Percentiles rank a stretch among this genome's conserved stretches.
Conservation (phyloP, 2,113 vertebrate genomes). For the Tyto alba region DNA sequence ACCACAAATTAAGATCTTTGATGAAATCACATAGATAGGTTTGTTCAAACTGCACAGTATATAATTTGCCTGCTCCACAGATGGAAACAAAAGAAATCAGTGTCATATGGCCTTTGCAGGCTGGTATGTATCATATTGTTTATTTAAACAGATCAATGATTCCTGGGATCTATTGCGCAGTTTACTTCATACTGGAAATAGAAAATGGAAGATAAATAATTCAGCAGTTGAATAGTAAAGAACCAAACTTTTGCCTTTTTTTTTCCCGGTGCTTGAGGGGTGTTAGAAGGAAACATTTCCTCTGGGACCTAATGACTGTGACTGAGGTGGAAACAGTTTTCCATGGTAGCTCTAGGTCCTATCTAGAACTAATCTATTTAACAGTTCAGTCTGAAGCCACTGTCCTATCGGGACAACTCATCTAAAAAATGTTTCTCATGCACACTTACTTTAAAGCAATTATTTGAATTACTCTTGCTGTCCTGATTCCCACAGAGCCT, state of each 20-base stretch:
- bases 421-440: not conserved
- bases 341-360: not conserved
- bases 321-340: not conserved
- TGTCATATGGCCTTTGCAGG: not conserved
- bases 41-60: not conserved
- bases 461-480: not conserved
- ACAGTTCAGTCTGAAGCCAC: not conserved
- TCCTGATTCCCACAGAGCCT: not conserved
- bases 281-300: not conserved
- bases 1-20: not conserved
- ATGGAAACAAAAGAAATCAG: not conserved
- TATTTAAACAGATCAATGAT: not conserved
- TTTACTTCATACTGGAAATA: not conserved
- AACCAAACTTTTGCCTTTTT: not conserved
- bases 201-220: not conserved
- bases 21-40: not conserved
- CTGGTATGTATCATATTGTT: not conserved
- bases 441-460: not conserved
- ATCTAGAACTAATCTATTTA: not conserved
- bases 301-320: not conserved
- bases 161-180: not conserved
- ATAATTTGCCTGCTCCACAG: conserved; percentile 9
- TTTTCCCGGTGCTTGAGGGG: not conserved
- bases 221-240: not conserved
- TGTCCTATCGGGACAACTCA: not conserved